phyloP scores from a whole-genome alignment of 2,888 invertebrate species.

The Leptopilina drosophilae region DNA sequence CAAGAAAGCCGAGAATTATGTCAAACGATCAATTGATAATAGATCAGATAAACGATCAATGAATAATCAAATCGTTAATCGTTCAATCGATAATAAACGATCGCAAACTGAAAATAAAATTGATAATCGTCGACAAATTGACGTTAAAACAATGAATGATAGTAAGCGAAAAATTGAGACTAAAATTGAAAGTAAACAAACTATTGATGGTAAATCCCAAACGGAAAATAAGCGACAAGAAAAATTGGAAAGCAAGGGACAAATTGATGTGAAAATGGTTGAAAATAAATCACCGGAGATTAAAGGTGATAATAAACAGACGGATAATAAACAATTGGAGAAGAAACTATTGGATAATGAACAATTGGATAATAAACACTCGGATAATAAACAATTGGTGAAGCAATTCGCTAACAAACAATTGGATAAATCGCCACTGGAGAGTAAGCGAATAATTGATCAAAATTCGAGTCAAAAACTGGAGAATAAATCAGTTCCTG shows the following conservation, averaged over 20 bases:
- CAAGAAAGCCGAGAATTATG: background rate
- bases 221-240: background rate
- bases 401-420: background rate
- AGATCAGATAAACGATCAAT: background rate
- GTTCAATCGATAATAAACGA: background rate
- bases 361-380: background rate
- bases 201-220: background rate
- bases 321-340: background rate
- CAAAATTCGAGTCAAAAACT: background rate
- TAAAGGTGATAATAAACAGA: background rate
- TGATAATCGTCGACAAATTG: background rate
- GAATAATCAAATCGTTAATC: background rate
- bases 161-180: background rate
- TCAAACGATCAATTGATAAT: background rate
- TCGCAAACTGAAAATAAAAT: background rate
- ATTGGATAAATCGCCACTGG: background rate
- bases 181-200: background rate
- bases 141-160: background rate
- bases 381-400: background rate
- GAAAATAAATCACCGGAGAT: conserved; percentile 4
- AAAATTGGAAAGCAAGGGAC: background rate
- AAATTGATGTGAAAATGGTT: background rate
- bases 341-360: too few species aligned
- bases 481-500: background rate
- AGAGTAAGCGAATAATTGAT: background rate